Base-by-base conservation (phyloP, 2,888 invertebrate species). In the Silvanus unidentatus region DNA sequence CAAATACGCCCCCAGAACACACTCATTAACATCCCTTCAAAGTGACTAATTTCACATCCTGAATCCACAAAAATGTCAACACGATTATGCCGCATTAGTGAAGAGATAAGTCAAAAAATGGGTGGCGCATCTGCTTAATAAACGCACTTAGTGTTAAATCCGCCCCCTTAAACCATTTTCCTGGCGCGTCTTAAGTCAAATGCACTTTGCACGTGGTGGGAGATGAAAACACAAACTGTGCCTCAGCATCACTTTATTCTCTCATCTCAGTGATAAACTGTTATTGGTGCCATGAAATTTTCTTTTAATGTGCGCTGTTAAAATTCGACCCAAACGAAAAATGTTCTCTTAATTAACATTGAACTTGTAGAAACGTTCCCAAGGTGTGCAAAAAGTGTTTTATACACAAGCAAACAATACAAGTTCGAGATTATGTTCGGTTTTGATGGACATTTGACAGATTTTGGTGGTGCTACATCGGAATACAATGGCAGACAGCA, bases 41-140 rank as follows among this genome's bases (percentile, higher is more conserved):
- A 32, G 32, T 12, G 22, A 22, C 22, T 32, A n/a, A 28, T 13
- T 44, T 43, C 34, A 48, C 54, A 57, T 54, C 50, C 48, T 57
- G 58, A 52, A 55, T 49, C 55, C 42, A 51, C 51, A 49, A 52
- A 58, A 57, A 62, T 53, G 65, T 66, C 66, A 65, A 59, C 64
- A 57, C 60, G 50, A 66, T 67, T 68, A 63, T 56, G 47, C 42
- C 63, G 63, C 66, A 67, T 68, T 66, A 66, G 57, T 51, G 48
- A 45, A 47, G 48, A 54, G 57, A 67, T 68, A 67, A 67, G 37
- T 28, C 15, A 34, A 37, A 34, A 42, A 8, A 22, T 32, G 4
- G 32, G 32, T 5, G 3, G n/a, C 32, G 8, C 3, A 8, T 22
- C n/a, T 37, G 37, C 6, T 16, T 4, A 16, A 37, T 37, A 11